These are phyloP conservation scores for Geodia barretti DNA, from an alignment of 37 sponge, comb jelly and placozoan genomes.

Conservation along the genomic window DNA sequence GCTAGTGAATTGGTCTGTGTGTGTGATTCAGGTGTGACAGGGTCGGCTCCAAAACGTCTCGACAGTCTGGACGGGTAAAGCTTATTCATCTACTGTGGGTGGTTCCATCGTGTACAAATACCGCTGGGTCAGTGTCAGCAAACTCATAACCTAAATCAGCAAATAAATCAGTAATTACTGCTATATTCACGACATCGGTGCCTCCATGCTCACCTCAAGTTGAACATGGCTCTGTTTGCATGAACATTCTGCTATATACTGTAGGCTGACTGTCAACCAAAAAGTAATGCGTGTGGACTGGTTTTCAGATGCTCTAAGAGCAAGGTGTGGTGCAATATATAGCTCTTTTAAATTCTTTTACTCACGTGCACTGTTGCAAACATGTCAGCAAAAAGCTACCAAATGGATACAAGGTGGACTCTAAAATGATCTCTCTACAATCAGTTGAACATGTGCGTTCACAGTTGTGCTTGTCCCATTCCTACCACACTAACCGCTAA, in stretches of 20 bases:
- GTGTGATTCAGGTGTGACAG: conserved; percentile 34
- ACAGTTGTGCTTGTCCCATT: background rate
- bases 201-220: too few relatives aligned
- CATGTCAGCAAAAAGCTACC: conserved; percentile 21
- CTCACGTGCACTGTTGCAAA: background rate
- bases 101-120: background rate
- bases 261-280: conserved; percentile 56
- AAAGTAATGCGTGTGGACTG: conserved; percentile 73
- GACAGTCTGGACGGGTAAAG: conserved; percentile 57
- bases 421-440: conserved; percentile 33
- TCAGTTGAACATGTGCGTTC: conserved; percentile 59
- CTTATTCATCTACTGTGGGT: background rate
- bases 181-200: too few relatives aligned
- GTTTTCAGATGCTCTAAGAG: conserved; percentile 70
- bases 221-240: too few relatives aligned
- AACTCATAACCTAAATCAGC: too few relatives aligned
- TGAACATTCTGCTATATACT: too few relatives aligned
- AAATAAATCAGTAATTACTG: too few relatives aligned
- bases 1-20: background rate
- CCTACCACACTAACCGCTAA: background rate
- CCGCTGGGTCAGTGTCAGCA: too few relatives aligned
- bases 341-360: background rate
- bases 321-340: conserved; percentile 9
- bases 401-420: conserved; percentile 17
- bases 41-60: conserved; percentile 45